Evolutionary conservation across 1,140 invertebrate genomes (phyloP).

Genomic region (Telenomus remus): DNA sequence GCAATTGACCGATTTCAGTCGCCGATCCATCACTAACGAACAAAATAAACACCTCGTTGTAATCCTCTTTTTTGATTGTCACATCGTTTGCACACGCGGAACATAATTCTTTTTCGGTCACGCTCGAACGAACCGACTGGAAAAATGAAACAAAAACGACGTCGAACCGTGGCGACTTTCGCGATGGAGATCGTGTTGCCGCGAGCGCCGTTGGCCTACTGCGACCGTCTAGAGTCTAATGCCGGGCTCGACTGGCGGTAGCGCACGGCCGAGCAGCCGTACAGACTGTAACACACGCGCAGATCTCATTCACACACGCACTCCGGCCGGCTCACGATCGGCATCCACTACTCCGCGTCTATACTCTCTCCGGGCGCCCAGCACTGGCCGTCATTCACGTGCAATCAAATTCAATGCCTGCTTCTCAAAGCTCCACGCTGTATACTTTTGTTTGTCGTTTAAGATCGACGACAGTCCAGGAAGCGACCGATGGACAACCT

Average conservation of each 20-base stretch:
- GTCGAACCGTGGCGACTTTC: constrained; percentile 12
- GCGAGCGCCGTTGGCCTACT: constrained; percentile 74
- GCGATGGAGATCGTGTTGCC: constrained; percentile 62
- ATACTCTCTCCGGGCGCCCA: constrained; percentile 55
- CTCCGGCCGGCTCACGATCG: constrained; percentile 11
- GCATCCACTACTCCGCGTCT: constrained; percentile 47
- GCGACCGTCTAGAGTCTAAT: constrained; percentile 64
- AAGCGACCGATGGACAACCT: neutral
- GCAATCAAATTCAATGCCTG: constrained; percentile 8
- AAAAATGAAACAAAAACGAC: constrained; percentile 1
- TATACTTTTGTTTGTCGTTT: constrained; percentile 8
- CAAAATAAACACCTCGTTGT: neutral
- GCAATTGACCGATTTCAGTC: no score
- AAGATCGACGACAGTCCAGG: neutral
- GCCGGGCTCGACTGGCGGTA: constrained; percentile 54
- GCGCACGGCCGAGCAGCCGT: constrained; percentile 33
- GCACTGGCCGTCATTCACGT: constrained; percentile 15
- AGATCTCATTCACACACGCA: constrained; percentile 30
- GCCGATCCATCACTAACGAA: no score
- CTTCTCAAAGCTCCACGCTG: neutral
- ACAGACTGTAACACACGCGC: constrained; percentile 41
- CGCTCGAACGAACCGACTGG: constrained; percentile 6
- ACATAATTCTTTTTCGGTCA: constrained; percentile 10
- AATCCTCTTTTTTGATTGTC: constrained; percentile 14
- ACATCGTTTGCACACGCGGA: constrained; percentile 5